Conservation (phyloP, 2,797 vertebrate species). For the Mormyrops boulengeri region DNA sequence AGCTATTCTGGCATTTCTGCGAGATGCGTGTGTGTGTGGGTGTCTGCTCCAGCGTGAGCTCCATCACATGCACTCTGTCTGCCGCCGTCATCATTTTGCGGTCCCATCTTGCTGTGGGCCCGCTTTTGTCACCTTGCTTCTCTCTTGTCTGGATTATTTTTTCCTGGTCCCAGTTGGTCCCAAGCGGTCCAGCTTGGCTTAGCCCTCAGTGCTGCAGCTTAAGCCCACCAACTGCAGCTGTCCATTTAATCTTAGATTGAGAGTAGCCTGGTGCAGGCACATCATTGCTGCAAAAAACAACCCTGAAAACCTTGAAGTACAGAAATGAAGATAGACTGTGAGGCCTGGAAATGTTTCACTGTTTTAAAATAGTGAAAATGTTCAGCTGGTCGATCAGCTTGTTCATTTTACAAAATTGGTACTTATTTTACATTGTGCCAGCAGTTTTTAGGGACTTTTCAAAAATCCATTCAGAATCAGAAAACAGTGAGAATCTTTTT, state of each 20-base stretch:
- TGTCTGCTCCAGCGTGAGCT: background rate
- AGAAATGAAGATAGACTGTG: background rate
- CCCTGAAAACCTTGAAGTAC: background rate
- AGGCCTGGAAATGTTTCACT: background rate
- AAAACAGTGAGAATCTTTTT: background rate
- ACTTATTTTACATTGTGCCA: background rate
- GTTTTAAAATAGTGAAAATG: background rate
- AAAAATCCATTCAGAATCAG: background rate
- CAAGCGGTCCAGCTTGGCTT: background rate
- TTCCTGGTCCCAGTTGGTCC: background rate
- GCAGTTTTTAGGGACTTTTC: background rate
- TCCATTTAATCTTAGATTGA: background rate
- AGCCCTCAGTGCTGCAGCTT: background rate
- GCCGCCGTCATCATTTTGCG: background rate
- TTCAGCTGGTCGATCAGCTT: background rate
- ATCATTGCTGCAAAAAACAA: background rate
- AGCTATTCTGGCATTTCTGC: background rate
- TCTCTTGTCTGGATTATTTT: background rate
- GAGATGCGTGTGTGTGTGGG: background rate
- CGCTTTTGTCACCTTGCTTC: background rate
- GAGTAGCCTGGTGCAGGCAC: background rate
- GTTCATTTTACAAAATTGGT: background rate
- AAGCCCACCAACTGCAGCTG: background rate
- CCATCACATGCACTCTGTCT: background rate
- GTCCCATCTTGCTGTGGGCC: background rate